Evolutionary conservation across 2,113 vertebrate species (phyloP).

Genomic region (Nipponia nippon): DNA sequence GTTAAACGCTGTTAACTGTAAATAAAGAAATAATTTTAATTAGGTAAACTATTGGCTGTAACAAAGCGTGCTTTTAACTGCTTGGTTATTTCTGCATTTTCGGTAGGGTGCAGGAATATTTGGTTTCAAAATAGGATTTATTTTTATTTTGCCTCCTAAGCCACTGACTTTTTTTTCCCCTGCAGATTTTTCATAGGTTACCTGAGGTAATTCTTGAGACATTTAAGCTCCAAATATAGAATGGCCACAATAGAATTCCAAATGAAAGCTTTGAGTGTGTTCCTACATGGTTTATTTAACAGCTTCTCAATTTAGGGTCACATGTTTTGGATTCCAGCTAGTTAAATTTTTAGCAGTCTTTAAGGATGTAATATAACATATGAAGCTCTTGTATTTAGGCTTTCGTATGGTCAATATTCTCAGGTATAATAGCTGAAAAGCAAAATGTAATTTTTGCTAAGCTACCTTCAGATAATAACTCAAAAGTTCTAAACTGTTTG

Average conservation of each 20-base stretch:
- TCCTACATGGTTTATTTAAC: conserved; percentile 57
- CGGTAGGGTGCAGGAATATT: background rate
- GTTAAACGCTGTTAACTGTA: background rate
- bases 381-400: background rate
- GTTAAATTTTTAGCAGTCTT: conserved; percentile 48
- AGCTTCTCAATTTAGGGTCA: conserved; percentile 38
- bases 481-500: background rate
- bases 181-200: background rate
- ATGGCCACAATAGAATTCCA: background rate
- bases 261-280: conserved; percentile 7
- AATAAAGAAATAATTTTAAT: background rate
- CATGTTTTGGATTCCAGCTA: conserved; percentile 27
- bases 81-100: background rate
- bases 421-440: background rate
- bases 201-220: conserved; percentile 10
- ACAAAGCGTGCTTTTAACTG: background rate
- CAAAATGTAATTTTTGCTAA: background rate
- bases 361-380: background rate
- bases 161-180: background rate
- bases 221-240: conserved; percentile 32
- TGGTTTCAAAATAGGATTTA: background rate
- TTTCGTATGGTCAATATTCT: background rate
- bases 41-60: background rate
- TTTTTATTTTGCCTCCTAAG: background rate
- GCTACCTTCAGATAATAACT: background rate